Conservation (phyloP, 2,113 vertebrate species). For the Pelecanus crispus region DNA sequence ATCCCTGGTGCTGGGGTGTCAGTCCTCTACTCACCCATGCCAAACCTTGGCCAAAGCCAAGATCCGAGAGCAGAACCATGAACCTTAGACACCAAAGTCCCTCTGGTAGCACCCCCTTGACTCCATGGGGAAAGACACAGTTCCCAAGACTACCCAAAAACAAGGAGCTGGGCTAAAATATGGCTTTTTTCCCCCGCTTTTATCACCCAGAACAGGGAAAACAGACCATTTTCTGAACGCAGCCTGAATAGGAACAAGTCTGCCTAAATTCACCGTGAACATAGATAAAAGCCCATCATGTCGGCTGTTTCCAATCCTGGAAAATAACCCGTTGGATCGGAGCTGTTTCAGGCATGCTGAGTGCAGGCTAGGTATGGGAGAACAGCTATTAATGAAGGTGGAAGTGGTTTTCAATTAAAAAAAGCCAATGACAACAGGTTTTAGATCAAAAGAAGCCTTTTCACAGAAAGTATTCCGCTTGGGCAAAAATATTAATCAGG, state of each 20-base stretch:
- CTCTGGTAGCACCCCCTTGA: neutral
- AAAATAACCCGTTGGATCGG: neutral
- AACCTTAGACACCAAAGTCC: neutral
- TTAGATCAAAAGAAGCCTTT: slow-evolving; percentile 6
- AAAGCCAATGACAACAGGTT: neutral
- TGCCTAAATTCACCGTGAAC: neutral
- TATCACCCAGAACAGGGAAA: neutral
- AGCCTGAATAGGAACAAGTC: neutral
- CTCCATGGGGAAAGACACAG: fast-evolving
- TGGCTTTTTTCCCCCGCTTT: neutral
- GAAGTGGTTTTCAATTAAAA: neutral
- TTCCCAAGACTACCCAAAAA: neutral
- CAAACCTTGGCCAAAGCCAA: neutral
- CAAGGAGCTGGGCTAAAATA: neutral
- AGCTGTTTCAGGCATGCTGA: neutral
- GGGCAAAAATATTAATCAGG: neutral
- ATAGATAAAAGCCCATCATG: neutral
- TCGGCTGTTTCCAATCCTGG: neutral
- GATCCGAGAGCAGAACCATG: neutral
- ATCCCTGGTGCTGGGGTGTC: fast-evolving
- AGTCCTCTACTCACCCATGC: neutral
- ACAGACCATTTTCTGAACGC: neutral
- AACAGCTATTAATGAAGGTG: neutral
- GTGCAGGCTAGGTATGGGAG: neutral
- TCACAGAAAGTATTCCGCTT: neutral